Evolutionary conservation across 2,113 vertebrate species (phyloP).

Genomic region (Ailurus styani): DNA sequence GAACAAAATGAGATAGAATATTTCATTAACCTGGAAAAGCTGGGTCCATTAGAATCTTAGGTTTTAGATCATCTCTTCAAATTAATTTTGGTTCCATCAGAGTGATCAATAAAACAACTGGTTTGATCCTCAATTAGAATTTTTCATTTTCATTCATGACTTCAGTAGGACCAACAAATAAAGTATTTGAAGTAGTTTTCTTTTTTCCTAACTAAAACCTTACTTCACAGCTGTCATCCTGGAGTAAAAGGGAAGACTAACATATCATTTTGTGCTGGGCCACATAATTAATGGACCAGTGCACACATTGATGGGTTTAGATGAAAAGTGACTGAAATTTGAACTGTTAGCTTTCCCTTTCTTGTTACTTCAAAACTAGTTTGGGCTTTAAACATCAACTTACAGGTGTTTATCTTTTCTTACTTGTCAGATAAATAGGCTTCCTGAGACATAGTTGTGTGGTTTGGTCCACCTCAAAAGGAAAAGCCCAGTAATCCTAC

Average conservation of each 20-base stretch:
- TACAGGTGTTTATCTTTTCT: slow-evolving; percentile 81
- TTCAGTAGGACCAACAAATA: slow-evolving; percentile 32
- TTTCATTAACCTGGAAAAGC: slow-evolving; percentile 15
- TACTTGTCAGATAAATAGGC: slow-evolving; percentile 77
- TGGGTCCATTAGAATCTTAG: neutral
- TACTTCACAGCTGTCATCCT: slow-evolving; percentile 71
- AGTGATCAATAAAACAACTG: slow-evolving; percentile 29
- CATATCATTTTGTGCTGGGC: slow-evolving; percentile 81
- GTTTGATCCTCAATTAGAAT: slow-evolving; percentile 1
- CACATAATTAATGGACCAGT: slow-evolving; percentile 84
- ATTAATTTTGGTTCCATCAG: slow-evolving; percentile 34
- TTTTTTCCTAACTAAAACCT: slow-evolving; percentile 47
- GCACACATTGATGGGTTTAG: slow-evolving; percentile 81
- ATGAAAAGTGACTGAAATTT: slow-evolving; percentile 84
- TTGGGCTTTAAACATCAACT: slow-evolving; percentile 78
- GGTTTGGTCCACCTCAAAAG: slow-evolving; percentile 73
- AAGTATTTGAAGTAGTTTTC: slow-evolving; percentile 54
- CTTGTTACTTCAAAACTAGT: slow-evolving; percentile 80
- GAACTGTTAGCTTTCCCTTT: slow-evolving; percentile 80
- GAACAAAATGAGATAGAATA: neutral
- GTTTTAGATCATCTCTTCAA: neutral
- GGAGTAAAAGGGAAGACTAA: slow-evolving; percentile 78
- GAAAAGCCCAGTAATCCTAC: slow-evolving; percentile 67
- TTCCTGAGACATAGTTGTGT: slow-evolving; percentile 70
- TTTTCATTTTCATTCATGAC: slow-evolving; percentile 52